Base-by-base conservation (phyloP, 2,113 vertebrate species). In the Chelonoidis abingdonii region DNA sequence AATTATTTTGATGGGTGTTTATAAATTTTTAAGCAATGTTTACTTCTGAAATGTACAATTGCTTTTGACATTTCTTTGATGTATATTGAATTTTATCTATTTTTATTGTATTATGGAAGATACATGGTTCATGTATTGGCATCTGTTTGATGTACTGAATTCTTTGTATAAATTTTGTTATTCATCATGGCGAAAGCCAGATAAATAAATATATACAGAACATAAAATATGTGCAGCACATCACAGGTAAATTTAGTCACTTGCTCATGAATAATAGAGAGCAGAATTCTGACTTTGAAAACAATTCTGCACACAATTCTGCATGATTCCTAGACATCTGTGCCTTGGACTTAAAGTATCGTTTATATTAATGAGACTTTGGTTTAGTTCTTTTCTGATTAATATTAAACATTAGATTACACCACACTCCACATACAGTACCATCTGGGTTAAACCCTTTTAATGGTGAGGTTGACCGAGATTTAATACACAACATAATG, bases 21-120 rank as follows among this genome's bases (percentile, higher is more conserved):
- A 98, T 97, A 95, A 95, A 96, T 97, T 96, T 98, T 97, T 95
- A 94, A 97, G 72, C 92, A 95, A 95, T 95, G 93, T 91, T 97
- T 97, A 91, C 93, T 96, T 95, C 86, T 95, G 76, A 84, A 97
- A 96, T 76, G 53, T 8, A 93, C 83, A 88, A 87, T 93, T 16
- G 5, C 44, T 95, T 56, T 21, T 94, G 96, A 93, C 57, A 22
- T 87, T 97, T 95, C 94, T 98, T 97, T 98, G 94, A 98, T 97
- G 94, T 95, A 50, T 75, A 52, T 47, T 31, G 95, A 93, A 91
- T 96, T 97, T 95, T 95, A 79, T 83, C 82, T 95, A 92, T 96
- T 97, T 97, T 97, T 93, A 84, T 94, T 95, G 92, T 88, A 92
- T 80, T 94, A 95, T 97, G 94, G 92, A 96, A 96, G 62, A 13